Conservation (phyloP, 2,113 vertebrate genomes). For the Cavia aperea region DNA sequence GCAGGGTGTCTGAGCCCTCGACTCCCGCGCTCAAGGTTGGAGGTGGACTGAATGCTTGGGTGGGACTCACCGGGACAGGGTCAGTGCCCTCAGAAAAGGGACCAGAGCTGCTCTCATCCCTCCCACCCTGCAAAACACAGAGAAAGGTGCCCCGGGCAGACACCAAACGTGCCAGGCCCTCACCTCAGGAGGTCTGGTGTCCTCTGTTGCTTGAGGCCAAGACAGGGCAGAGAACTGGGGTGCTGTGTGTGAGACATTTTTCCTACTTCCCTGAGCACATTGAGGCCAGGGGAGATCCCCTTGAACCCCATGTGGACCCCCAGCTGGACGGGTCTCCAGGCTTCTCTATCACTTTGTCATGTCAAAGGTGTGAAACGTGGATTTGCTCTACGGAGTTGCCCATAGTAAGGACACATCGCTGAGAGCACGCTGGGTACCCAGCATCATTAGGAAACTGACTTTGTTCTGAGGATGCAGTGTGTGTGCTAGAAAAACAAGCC, state of each 20-base stretch:
- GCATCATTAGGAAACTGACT: fast-evolving
- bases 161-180: fast-evolving
- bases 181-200: background rate
- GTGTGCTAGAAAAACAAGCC: background rate
- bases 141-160: no score
- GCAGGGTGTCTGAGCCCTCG: background rate
- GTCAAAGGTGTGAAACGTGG: background rate
- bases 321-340: background rate
- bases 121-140: fast-evolving
- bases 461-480: no score
- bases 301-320: no score
- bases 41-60: background rate
- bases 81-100: background rate
- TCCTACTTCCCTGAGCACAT: fast-evolving
- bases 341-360: background rate
- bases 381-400: background rate
- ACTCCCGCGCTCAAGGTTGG: no score
- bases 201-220: background rate
- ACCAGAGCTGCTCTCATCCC: no score
- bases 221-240: background rate
- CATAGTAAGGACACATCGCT: fast-evolving
- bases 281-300: background rate
- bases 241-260: fast-evolving
- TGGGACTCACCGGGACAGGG: no score
- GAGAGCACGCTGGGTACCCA: background rate